Evolutionary conservation across 2,888 invertebrate genomes (phyloP), one percentile per base, ranked within the genome.

Genomic region (Brachycybe producta): DNA sequence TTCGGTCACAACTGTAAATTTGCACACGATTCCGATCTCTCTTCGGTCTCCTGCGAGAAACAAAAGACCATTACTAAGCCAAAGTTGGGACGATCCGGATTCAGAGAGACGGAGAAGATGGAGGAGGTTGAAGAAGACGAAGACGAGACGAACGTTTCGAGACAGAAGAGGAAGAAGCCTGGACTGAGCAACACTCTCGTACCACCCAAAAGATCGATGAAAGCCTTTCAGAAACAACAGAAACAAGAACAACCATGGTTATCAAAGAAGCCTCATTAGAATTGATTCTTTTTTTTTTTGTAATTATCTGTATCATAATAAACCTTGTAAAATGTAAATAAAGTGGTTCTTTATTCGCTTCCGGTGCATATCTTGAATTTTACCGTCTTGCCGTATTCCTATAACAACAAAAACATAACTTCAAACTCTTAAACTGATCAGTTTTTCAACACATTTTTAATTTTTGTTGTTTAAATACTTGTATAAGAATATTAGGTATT

Each of bases 1-100:
- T 90, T 88, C 68, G 91, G 91, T 0, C 85, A 86, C 62, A 87
- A 84, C 61, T 92, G 92, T 66, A 84, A 84, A 59, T 92, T 81
- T 67, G 88, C 87, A 1, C 91, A 92, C 66, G 88, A 87, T 61
- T 84, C 85, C 0, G 88, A 90, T 65, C 70, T 87, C 15, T 43
- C 53, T n/a, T n/a, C n/a, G n/a, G n/a, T n/a, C n/a, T n/a, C n/a
- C n/a, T n/a, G n/a, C n/a, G n/a, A n/a, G 40, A 36, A 17, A 39
- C 42, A 15, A 36, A 15, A 50, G 23, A 34, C n/a, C 30, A 38
- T 24, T 39, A 27, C 3, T n/a, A n/a, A n/a, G n/a, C n/a, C n/a
- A n/a, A n/a, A n/a, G 42, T 27, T 26, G 42, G 28, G 19, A 35
- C 11, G 11, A 15, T 26, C 13, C 7, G 35, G n/a, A 26, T 39